phyloP scores from a whole-genome alignment of 1,140 invertebrate species.

The Andricus grossulariae region DNA sequence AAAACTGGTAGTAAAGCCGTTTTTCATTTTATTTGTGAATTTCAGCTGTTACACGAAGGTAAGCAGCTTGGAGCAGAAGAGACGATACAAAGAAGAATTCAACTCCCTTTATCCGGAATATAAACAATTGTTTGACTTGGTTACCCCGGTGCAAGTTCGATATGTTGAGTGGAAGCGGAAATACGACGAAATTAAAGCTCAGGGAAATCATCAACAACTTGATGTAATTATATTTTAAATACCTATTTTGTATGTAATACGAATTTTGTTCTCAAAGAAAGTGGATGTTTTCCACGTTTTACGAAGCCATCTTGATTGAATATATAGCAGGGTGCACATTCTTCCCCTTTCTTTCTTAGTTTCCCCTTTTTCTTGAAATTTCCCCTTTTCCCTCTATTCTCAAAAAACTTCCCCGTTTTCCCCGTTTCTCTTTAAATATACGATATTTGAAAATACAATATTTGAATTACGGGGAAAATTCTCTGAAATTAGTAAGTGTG shows the following conservation, averaged over 20 bases:
- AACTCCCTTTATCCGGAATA: constrained; percentile 91
- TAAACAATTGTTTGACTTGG: constrained; percentile 82
- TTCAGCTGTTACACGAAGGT: constrained; percentile 89
- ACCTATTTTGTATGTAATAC: constrained; percentile 9
- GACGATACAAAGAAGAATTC: constrained; percentile 92
- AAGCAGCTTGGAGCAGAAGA: constrained; percentile 83
- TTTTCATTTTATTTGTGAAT: constrained; percentile 27
- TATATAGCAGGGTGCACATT: no score
- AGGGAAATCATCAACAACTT: constrained; percentile 31
- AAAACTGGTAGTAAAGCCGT: background rate
- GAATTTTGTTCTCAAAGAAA: no score
- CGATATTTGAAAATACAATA: no score
- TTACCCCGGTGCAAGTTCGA: constrained; percentile 85
- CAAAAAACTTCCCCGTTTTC: no score
- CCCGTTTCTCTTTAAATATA: no score
- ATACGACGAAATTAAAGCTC: constrained; percentile 72
- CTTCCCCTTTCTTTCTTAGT: no score
- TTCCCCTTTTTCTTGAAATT: no score
- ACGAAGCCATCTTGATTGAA: background rate
- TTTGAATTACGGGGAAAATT: no score
- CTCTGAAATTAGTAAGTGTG: no score
- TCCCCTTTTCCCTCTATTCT: no score
- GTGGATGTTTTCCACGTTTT: no score
- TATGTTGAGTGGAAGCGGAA: constrained; percentile 85
- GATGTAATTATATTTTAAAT: constrained; percentile 34